A percentile compares a stretch with the other conserved stretches of the same genome.
phyloP scores from a whole-genome alignment of 2,888 invertebrate species.

The Calameuta idolon region DNA sequence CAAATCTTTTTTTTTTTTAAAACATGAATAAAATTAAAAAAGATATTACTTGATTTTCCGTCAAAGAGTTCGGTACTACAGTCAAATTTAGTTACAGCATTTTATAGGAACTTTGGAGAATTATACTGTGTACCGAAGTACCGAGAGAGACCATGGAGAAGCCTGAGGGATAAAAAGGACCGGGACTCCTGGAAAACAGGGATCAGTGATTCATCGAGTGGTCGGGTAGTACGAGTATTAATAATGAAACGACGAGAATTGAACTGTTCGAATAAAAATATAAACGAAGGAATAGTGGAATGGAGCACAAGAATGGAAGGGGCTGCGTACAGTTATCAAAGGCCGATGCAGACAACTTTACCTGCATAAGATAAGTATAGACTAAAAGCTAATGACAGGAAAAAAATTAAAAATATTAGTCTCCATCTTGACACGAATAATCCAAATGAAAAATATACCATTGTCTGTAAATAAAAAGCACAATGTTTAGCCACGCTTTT shows the following conservation, averaged over 20 bases:
- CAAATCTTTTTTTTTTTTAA: background rate
- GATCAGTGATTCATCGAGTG: conserved; percentile 25
- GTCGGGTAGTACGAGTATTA: background rate
- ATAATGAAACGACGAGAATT: background rate
- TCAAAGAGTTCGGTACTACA: background rate
- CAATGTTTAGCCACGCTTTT: background rate
- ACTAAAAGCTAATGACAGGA: conserved; percentile 18
- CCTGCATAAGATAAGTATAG: conserved; percentile 25
- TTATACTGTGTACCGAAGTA: background rate
- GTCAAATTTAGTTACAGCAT: background rate
- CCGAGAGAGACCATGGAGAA: background rate
- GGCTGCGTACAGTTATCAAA: conserved; percentile 53
- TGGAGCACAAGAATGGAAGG: conserved; percentile 33
- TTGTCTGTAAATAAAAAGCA: background rate
- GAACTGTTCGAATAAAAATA: background rate
- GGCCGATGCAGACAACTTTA: conserved; percentile 38
- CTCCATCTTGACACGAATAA: background rate
- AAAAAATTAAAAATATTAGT: background rate
- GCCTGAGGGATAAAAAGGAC: conserved; percentile 20
- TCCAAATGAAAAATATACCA: background rate
- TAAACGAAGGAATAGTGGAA: background rate
- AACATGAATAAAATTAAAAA: background rate
- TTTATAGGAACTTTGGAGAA: background rate
- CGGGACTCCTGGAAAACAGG: conserved; percentile 21
- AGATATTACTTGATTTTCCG: background rate